A percentile compares a stretch with the other conserved stretches of the same genome.
Conservation (phyloP, 2,888 invertebrate genomes). For the Polietes domitor region DNA sequence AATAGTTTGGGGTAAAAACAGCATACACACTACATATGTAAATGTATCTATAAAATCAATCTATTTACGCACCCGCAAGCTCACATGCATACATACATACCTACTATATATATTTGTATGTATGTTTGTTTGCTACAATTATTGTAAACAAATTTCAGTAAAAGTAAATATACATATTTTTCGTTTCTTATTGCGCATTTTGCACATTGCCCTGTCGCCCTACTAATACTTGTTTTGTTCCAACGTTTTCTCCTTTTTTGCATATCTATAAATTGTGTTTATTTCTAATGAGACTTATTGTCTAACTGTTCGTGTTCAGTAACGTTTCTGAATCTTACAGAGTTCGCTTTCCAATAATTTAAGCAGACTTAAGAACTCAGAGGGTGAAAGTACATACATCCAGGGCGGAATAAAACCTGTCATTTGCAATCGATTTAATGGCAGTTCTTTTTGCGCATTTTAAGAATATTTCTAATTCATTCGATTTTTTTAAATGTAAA, state of each 20-base stretch:
- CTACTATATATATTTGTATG: neutral
- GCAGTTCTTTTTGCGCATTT: too few relatives aligned
- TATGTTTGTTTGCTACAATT: neutral
- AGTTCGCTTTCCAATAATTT: neutral
- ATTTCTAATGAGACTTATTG: neutral
- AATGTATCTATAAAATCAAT: conserved; percentile 6
- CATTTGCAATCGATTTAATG: too few relatives aligned
- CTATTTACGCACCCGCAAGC: conserved; percentile 2
- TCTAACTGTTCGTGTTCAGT: neutral
- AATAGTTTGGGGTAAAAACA: conserved; percentile 78
- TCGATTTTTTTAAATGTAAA: too few relatives aligned
- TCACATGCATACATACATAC: neutral
- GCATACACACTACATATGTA: neutral
- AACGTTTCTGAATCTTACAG: neutral
- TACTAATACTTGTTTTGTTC: conserved; percentile 3
- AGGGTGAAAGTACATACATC: too few relatives aligned
- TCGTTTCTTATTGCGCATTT: conserved; percentile 5
- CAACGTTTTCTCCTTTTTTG: conserved; percentile 35
- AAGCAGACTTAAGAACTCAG: too few relatives aligned
- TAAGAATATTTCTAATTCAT: too few relatives aligned
- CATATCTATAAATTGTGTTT: conserved; percentile 13
- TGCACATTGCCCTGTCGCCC: neutral
- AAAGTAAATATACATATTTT: conserved; percentile 39
- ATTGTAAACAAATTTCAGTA: conserved; percentile 14
- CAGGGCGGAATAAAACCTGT: too few relatives aligned